These are phyloP conservation scores for Melinaea marsaeus DNA, from an alignment of 2,888 invertebrate genomes.

Conservation along the genomic window DNA sequence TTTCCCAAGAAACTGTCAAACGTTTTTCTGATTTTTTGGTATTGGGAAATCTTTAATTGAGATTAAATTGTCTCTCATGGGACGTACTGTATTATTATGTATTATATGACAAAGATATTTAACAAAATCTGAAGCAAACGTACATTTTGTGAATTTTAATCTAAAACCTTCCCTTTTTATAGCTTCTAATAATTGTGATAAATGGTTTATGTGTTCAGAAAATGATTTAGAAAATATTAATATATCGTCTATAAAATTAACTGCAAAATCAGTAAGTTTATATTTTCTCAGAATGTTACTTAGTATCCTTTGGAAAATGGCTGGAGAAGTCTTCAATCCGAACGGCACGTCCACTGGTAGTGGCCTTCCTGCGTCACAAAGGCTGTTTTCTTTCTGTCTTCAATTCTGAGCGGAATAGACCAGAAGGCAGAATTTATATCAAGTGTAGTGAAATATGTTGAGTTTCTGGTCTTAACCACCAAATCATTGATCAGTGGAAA, in stretches of 20 bases:
- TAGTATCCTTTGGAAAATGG: slow-evolving; percentile 11
- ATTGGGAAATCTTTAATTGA: slow-evolving; percentile 28
- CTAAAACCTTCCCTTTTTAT: slow-evolving; percentile 33
- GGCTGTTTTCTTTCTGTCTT: slow-evolving; percentile 40
- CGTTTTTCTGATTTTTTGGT: slow-evolving; percentile 32
- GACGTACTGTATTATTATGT: slow-evolving; percentile 28
- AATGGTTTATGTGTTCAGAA: slow-evolving; percentile 30
- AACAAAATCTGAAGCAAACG: slow-evolving; percentile 29
- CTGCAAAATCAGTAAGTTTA: slow-evolving; percentile 15
- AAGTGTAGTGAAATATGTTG: slow-evolving; percentile 41
- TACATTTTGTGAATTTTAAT: slow-evolving; percentile 32
- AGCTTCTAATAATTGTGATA: slow-evolving; percentile 25
- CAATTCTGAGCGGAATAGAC: slow-evolving; percentile 42
- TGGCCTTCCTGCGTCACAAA: slow-evolving; percentile 20
- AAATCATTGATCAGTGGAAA: slow-evolving; percentile 45
- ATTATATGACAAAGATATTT: slow-evolving; percentile 33
- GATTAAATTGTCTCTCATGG: slow-evolving; percentile 34
- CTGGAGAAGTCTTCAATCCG: slow-evolving; percentile 12
- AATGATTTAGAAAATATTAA: slow-evolving; percentile 33
- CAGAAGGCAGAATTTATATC: slow-evolving; percentile 52
- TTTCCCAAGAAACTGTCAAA: slow-evolving; percentile 36
- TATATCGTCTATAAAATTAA: slow-evolving; percentile 24
- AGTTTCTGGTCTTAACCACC: slow-evolving; percentile 42
- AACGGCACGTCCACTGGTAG: slow-evolving; percentile 38
- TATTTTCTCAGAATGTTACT: slow-evolving; percentile 14